Evolutionary conservation across 2,797 vertebrate species (phyloP), one percentile per base, ranked within the genome.

Genomic region (Pangasius mekongensis): DNA sequence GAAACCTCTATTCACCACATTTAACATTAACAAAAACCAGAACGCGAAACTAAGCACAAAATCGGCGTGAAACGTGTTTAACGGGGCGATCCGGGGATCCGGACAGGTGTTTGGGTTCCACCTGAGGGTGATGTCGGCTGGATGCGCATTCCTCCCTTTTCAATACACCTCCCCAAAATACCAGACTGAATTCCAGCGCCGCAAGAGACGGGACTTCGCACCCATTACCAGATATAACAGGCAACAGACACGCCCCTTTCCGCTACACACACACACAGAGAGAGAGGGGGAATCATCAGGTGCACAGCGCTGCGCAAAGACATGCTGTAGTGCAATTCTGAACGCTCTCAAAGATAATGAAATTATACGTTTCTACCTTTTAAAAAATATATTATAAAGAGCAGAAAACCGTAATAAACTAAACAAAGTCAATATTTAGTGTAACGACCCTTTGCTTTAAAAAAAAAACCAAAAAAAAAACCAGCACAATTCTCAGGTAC

Each of bases 121-220:
- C 89, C 91, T 86, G 84, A 84, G 83, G 56, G 24, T n/a, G 62
- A 82, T 30, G 74, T 86, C 56, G 82, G 62, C 22, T 62, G 33
- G 0, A 24, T 36, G 47, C 3, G 47, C 84, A 85, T 81, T 86
- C 66, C 43, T 36, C 36, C 9, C 7, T 52, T 77, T 54, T 88
- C 36, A 56, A 83, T 82, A 47, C 73, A 84, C 89, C 54, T 87
- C 85, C 88, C 60, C 56, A 73, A 73, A 91, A 91, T 89, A 88
- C 85, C 87, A 80, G 62, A 82, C 67, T 83, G 88, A 89, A 91
- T 84, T 89, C 85, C 83, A 91, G 83, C 87, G 87, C 86, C 58
- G 85, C 60, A 77, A 86, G 83, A 78, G 88, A 78, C 78, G 58
- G 62, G 74, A 87, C 43, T 71, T 86, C 62, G 54, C 85, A 87